Evolutionary conservation across 2,888 invertebrate genomes (phyloP).

Genomic region (Caenorhabditis panamensis): DNA sequence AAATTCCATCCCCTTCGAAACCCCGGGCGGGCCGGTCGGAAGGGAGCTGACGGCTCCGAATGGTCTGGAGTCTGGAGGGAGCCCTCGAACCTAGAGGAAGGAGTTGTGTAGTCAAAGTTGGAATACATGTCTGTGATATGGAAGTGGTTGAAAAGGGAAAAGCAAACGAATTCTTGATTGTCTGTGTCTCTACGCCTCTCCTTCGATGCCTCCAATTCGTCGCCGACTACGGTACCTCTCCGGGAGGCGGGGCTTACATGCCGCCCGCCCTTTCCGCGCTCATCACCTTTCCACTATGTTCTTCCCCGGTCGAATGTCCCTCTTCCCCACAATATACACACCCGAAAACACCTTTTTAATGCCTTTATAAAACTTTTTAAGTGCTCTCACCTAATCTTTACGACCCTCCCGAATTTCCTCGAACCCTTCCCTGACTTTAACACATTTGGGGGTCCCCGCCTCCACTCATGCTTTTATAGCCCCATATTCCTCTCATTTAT

Average conservation of each 20-base stretch:
- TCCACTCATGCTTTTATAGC: conserved; percentile 14
- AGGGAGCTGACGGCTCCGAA: no score
- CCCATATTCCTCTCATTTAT: conserved; percentile 20
- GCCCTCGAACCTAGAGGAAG: neutral
- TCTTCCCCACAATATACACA: neutral
- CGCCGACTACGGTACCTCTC: conserved; percentile 1
- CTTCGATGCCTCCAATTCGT: conserved; percentile 9
- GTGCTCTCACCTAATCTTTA: conserved; percentile 54
- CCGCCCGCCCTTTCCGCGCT: neutral
- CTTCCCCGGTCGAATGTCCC: conserved; percentile 3
- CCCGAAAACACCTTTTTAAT: conserved; percentile 36
- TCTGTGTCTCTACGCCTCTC: neutral
- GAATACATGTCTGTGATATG: neutral
- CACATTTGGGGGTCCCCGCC: neutral
- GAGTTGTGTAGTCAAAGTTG: neutral
- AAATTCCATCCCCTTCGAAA: neutral
- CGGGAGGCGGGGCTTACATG: neutral
- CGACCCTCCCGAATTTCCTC: conserved; percentile 4
- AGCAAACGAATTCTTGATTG: neutral
- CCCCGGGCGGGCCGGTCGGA: neutral
- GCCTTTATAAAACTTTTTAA: conserved; percentile 36
- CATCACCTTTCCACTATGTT: conserved; percentile 15
- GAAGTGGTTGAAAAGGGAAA: neutral
- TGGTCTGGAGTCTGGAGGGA: neutral
- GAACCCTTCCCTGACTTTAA: neutral